Conservation (phyloP, 1,140 invertebrate genomes). For the Diabrotica virgifera region DNA sequence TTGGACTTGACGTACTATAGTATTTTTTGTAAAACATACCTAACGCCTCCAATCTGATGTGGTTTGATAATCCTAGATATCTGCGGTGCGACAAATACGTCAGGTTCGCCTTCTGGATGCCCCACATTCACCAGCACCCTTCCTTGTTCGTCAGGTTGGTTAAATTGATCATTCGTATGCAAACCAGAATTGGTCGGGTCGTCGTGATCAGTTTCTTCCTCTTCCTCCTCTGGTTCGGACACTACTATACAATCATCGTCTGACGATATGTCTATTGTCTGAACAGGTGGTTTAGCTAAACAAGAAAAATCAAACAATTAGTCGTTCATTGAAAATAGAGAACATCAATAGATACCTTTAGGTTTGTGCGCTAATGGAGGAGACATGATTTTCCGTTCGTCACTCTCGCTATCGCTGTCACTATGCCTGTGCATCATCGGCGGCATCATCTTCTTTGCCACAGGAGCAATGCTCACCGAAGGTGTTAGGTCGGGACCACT, state of each 20-base stretch:
- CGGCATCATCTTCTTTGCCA: conserved; percentile 39
- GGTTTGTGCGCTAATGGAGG: conserved; percentile 26
- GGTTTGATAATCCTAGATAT: conserved; percentile 92
- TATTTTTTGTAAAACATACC: neutral
- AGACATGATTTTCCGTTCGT: conserved; percentile 24
- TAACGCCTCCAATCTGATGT: conserved; percentile 85
- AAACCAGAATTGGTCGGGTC: conserved; percentile 63
- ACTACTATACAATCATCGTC: conserved; percentile 80
- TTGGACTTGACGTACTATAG: too few relatives aligned
- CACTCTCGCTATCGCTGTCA: conserved; percentile 41
- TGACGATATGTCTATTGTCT: conserved; percentile 66
- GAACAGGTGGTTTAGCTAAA: conserved; percentile 44
- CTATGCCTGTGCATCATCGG: conserved; percentile 28
- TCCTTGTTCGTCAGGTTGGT: conserved; percentile 87
- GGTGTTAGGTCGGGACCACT: conserved; percentile 50
- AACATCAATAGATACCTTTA: conserved; percentile 22
- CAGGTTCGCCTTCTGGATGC: conserved; percentile 89
- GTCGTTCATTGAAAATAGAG: neutral
- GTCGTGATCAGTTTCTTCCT: conserved; percentile 58
- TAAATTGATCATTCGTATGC: conserved; percentile 89
- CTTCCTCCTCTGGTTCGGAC: conserved; percentile 64
- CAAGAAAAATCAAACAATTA: conserved; percentile 3
- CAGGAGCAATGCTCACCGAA: conserved; percentile 56
- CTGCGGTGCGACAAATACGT: conserved; percentile 91
- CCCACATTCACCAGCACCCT: conserved; percentile 93